Evolutionary conservation across 2,797 vertebrate genomes (phyloP).

Genomic region (Phoebastria nigripes): DNA sequence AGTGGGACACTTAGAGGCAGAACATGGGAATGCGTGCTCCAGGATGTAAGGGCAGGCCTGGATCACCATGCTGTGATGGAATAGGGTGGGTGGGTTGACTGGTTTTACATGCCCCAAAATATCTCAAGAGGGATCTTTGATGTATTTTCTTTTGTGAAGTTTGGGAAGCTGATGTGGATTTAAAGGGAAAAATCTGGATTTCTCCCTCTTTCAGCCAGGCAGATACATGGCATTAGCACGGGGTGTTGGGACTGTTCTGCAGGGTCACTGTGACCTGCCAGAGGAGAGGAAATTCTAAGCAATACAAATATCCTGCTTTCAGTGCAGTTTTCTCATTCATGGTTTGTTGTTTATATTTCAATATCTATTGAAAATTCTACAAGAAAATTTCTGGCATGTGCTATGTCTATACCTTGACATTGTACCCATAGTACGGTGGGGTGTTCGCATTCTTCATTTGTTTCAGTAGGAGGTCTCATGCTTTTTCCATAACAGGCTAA

Average conservation of each 20-base stretch:
- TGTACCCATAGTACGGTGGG: neutral
- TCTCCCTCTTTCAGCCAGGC: neutral
- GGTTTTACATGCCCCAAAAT: neutral
- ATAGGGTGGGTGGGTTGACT: neutral
- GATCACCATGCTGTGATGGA: neutral
- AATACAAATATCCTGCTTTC: neutral
- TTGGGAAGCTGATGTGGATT: neutral
- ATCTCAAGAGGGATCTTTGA: neutral
- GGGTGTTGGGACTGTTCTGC: neutral
- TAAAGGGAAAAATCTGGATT: neutral
- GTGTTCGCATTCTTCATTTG: neutral
- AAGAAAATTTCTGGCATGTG: neutral
- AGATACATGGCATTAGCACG: fast-evolving
- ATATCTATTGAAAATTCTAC: neutral
- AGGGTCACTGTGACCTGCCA: neutral
- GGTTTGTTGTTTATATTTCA: neutral
- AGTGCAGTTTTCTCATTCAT: neutral
- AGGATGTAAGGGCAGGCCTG: neutral
- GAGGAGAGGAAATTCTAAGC: neutral
- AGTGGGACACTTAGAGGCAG: neutral
- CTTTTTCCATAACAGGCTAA: neutral
- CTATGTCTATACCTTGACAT: neutral
- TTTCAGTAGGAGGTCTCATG: neutral
- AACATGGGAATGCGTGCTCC: neutral
- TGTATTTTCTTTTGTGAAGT: neutral